Conservation (phyloP, 2,797 vertebrate species). For the Remorina albescens region DNA sequence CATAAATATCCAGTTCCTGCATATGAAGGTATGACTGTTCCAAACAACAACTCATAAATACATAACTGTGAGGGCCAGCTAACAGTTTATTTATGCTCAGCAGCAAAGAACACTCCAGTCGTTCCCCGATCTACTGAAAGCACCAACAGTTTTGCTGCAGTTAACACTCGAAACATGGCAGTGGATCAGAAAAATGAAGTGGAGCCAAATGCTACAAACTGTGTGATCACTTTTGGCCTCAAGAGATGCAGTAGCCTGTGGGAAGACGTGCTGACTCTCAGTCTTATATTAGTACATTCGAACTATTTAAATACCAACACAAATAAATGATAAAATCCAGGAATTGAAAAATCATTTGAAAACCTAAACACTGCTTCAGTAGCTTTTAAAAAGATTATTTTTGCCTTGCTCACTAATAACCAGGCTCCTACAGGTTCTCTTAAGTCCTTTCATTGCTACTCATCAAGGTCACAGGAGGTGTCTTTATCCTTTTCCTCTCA, state of each 20-base stretch:
- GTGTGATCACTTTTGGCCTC: not conserved
- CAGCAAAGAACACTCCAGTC: not conserved
- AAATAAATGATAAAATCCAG: slow-evolving; percentile 2
- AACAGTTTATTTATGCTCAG: slow-evolving; percentile 7
- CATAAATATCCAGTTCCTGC: slow-evolving; percentile 5
- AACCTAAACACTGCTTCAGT: too few relatives aligned
- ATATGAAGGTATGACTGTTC: slow-evolving; percentile 1
- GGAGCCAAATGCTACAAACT: not conserved
- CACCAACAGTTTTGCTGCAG: slow-evolving; percentile 1
- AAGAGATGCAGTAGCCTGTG: not conserved
- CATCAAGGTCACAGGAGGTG: slow-evolving; percentile 21
- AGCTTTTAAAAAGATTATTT: too few relatives aligned
- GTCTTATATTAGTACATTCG: not conserved
- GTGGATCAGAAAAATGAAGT: not conserved
- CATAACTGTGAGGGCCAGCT: slow-evolving; percentile 11
- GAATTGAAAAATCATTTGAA: not conserved
- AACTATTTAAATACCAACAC: not conserved
- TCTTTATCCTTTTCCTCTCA: slow-evolving; percentile 20
- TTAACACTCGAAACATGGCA: not conserved
- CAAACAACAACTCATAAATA: slow-evolving; percentile 38
- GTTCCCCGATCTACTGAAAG: slow-evolving; percentile 23
- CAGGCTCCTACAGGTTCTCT: not conserved
- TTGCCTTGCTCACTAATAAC: not conserved
- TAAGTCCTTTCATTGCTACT: slow-evolving; percentile 11
- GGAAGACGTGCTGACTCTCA: not conserved